These are phyloP conservation scores for Erythrocercus mccallii DNA, from an alignment of 2,113 vertebrate genomes.

Conservation along the genomic window DNA sequence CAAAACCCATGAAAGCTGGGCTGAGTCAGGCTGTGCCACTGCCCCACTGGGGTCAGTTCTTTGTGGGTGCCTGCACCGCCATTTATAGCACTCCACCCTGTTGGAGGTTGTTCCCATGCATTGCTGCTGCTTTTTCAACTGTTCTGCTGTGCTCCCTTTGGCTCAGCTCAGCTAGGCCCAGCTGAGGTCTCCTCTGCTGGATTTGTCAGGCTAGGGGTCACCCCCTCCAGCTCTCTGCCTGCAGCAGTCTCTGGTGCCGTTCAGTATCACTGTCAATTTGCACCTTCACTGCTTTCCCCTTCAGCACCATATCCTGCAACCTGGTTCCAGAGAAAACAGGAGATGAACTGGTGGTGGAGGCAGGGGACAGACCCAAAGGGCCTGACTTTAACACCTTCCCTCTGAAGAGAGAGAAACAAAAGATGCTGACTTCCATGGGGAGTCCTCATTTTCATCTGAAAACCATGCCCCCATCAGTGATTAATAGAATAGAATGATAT, in stretches of 20 bases:
- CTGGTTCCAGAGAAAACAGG: neutral
- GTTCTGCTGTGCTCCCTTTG: neutral
- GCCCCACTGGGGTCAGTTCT: neutral
- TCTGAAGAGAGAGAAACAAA: neutral
- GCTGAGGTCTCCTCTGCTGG: neutral
- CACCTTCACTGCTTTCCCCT: accelerated
- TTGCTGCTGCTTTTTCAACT: accelerated
- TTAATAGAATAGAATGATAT: neutral
- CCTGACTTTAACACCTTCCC: neutral
- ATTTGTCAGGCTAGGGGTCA: neutral
- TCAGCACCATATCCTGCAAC: accelerated
- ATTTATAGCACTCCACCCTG: neutral
- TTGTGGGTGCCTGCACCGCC: accelerated
- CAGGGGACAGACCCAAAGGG: neutral
- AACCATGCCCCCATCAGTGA: neutral
- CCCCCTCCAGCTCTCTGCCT: accelerated
- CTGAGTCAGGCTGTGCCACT: accelerated
- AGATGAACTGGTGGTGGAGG: neutral
- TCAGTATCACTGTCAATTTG: neutral
- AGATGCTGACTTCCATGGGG: neutral
- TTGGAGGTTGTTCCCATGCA: neutral
- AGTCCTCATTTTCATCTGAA: neutral
- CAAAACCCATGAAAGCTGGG: accelerated
- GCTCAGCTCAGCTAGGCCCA: neutral
- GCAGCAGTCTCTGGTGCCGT: too few species aligned